Base-by-base conservation (phyloP, 2,888 invertebrate species). In the Cacoxenus indagator region DNA sequence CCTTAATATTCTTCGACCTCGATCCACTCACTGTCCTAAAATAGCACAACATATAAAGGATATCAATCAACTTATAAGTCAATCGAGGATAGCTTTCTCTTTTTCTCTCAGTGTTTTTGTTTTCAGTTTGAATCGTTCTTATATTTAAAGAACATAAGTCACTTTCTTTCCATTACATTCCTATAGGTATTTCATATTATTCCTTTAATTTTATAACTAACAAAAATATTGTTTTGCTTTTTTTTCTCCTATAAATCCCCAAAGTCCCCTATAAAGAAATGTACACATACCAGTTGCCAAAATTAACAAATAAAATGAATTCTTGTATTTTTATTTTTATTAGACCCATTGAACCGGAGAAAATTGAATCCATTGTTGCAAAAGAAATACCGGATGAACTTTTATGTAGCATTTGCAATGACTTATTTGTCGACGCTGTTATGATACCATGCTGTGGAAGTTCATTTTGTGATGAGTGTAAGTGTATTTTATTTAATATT, bases 361-460 rank as follows among this genome's bases (percentile, higher is more conserved):
- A 71, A 22, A 66, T 76, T 3, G 75, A 78, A 64, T 72, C 76
- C 61, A 57, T 76, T 24, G 24, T 43, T n/a, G 51, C 22, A 1
- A 51, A 51, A 9, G 92, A 93, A 80, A 94, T 98, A 67, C 98
- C 98, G 0, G 95, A 95, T 74, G 98, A 98, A 86, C 89, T 99
- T 61, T 90, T 96, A 57, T 99, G 99, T 89, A 94, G 93, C 68
- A 91, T 99, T 68, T 99, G 99, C 88, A 92, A 95, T 65, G 96
- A 97, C 87, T 90, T 99, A 48, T 91, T 98, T 72, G 93, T 94
- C 0, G 99, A 99, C 88, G 99, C 99, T 45, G 98, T 99, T 29
- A 95, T 99, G 92, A 97, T 98, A 86, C 97, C 97, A 0, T 99
- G 99, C 87, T 99, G 99, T 88, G 99, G 98, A 3, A 96, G 96